A percentile compares a stretch with the other conserved stretches of the same genome.
phyloP scores from a whole-genome alignment of 2,888 invertebrate genomes.

The Acanthosepion esculentum region DNA sequence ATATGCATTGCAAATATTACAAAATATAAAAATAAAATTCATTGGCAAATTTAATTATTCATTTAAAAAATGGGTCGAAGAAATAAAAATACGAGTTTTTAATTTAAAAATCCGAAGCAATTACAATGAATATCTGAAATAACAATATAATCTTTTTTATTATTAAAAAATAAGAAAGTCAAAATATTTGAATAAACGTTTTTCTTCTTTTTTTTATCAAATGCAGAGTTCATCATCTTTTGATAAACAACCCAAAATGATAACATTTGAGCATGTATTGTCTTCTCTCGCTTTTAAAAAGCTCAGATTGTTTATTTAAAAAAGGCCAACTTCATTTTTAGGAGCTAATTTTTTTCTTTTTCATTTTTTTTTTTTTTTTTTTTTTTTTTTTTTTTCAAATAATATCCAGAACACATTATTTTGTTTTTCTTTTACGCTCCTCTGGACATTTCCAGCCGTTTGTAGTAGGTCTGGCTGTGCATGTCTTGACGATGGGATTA shows the following conservation, averaged over 20 bases:
- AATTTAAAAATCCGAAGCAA: no score
- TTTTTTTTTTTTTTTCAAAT: no score
- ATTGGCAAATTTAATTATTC: no score
- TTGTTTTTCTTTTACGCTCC: neutral
- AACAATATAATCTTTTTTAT: no score
- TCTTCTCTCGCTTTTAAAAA: neutral
- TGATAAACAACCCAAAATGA: neutral
- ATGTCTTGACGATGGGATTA: slow-evolving; percentile 59
- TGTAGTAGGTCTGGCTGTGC: slow-evolving; percentile 43
- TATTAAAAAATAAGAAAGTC: neutral
- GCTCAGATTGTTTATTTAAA: neutral
- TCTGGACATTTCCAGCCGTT: neutral
- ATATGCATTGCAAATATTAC: no score
- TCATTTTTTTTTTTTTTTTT: no score
- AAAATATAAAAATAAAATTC: no score
- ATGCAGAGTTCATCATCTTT: neutral
- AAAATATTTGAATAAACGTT: neutral
- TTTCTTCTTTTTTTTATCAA: neutral
- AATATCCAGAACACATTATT: neutral
- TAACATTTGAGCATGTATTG: neutral
- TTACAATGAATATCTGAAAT: no score
- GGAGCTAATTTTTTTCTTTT: no score
- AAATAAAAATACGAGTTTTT: no score
- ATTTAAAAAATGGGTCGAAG: no score
- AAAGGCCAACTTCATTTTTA: neutral